Conservation (phyloP, 2,797 vertebrate species). For the Anas bernieri region DNA sequence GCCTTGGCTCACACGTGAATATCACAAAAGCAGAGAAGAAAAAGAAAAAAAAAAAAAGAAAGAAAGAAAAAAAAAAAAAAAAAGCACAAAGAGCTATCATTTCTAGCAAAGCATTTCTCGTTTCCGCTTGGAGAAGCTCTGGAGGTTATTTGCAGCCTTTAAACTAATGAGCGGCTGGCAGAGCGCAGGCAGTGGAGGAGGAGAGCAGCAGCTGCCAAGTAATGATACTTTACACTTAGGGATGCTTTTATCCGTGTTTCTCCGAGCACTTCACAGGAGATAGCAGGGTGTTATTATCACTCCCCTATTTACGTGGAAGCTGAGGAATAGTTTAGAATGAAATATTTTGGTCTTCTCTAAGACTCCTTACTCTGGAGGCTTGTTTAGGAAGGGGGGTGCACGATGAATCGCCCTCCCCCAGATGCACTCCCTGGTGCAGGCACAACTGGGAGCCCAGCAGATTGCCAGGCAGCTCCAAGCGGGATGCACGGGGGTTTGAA, state of each 20-base stretch:
- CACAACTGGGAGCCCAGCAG: background rate
- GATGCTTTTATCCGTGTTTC: background rate
- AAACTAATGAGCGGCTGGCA: background rate
- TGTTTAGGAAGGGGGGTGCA: background rate
- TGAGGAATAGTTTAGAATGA: background rate
- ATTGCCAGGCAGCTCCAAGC: background rate
- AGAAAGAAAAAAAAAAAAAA: background rate
- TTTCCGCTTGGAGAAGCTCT: background rate
- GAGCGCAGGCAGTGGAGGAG: conserved; percentile 11
- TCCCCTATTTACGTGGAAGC: background rate
- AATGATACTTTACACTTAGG: background rate
- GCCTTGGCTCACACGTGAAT: background rate
- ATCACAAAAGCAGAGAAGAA: background rate
- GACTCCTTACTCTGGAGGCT: background rate
- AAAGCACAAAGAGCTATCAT: background rate
- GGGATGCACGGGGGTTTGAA: background rate
- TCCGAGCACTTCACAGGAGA: background rate
- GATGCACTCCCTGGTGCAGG: background rate
- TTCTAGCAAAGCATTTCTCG: background rate
- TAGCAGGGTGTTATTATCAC: background rate
- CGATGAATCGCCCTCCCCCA: background rate
- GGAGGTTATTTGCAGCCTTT: conserved; percentile 13
- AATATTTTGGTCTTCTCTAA: background rate
- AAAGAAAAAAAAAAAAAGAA: background rate
- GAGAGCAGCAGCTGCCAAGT: background rate